A percentile compares a stretch with the other conserved stretches of the same genome.
These are phyloP conservation scores for Pseudochaenichthys georgianus DNA, from an alignment of 2,797 vertebrate genomes.

Conservation along the genomic window DNA sequence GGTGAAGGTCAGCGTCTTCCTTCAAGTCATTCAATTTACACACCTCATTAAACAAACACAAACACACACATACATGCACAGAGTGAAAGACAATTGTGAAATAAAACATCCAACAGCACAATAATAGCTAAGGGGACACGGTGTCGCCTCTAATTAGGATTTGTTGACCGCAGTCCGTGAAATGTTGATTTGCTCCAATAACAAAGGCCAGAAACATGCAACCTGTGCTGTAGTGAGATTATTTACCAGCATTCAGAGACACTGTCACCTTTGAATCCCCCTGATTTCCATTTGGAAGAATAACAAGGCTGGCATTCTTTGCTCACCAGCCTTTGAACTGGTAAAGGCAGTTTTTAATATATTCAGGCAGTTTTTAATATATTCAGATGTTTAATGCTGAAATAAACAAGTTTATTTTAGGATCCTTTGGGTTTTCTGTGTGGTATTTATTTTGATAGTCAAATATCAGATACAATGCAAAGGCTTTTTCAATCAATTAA, in stretches of 20 bases:
- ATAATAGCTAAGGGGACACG: constrained; percentile 44
- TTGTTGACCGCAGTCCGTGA: constrained; percentile 33
- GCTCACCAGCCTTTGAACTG: not conserved
- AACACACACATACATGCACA: not conserved
- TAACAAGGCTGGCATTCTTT: not conserved
- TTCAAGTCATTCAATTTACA: constrained; percentile 62
- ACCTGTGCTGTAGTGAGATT: not conserved
- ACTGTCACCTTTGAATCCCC: constrained; percentile 13
- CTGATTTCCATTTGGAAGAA: not conserved
- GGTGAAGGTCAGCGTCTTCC: constrained; percentile 66
- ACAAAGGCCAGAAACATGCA: constrained; percentile 24
- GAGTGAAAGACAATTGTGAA: constrained; percentile 51
- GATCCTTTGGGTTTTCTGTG: not conserved
- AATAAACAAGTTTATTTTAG: constrained; percentile 6
- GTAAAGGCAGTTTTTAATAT: not conserved
- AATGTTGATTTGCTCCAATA: constrained; percentile 42
- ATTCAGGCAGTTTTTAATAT: too few relatives aligned
- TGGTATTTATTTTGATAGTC: not conserved
- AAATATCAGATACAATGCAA: not conserved
- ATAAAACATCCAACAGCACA: constrained; percentile 50
- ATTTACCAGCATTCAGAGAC: constrained; percentile 24
- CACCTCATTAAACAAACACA: constrained; percentile 51
- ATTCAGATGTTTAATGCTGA: not conserved
- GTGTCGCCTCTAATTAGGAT: constrained; percentile 64
- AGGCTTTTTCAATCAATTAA: not conserved